Evolutionary conservation across 2,888 invertebrate genomes (phyloP).

Genomic region (Andrena minutula): DNA sequence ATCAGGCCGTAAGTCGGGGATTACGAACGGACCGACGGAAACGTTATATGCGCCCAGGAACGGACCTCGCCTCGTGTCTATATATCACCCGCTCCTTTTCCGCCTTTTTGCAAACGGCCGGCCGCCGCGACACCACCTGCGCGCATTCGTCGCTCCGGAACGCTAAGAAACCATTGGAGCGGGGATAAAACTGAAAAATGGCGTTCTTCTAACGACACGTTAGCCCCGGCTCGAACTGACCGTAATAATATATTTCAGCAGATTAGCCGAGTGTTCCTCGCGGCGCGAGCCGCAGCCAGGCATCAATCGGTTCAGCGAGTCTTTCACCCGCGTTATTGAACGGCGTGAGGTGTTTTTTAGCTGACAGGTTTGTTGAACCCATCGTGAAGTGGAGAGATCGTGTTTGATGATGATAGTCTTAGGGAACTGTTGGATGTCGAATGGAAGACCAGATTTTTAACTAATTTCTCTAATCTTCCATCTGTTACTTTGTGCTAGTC

Average conservation of each 20-base stretch:
- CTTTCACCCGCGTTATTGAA: conserved; percentile 5
- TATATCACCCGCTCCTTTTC: conserved; percentile 69
- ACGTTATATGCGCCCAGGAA: conserved; percentile 67
- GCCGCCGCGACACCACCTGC: conserved; percentile 65
- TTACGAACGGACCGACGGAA: conserved; percentile 71
- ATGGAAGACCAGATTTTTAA: neutral
- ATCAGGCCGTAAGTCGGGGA: conserved; percentile 78
- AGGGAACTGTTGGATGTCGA: neutral
- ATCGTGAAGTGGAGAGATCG: neutral
- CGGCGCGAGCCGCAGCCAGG: conserved; percentile 6
- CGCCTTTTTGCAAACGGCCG: conserved; percentile 62
- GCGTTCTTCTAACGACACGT: conserved; percentile 55
- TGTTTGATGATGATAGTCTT: neutral
- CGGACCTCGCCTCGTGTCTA: conserved; percentile 59
- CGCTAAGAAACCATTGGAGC: conserved; percentile 49
- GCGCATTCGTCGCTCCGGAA: conserved; percentile 59
- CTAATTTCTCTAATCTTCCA: neutral
- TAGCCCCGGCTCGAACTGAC: conserved; percentile 40
- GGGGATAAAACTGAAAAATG: conserved; percentile 62
- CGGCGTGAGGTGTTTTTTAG: neutral
- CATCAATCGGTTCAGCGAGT: conserved; percentile 34
- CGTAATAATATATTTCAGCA: conserved; percentile 49
- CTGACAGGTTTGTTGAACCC: neutral
- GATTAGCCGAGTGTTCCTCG: conserved; percentile 49
- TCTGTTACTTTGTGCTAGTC: neutral